These are phyloP conservation scores for Sinodicranocentrus sp. DNA, from an alignment of 2,888 invertebrate species.

Conservation along the genomic window DNA sequence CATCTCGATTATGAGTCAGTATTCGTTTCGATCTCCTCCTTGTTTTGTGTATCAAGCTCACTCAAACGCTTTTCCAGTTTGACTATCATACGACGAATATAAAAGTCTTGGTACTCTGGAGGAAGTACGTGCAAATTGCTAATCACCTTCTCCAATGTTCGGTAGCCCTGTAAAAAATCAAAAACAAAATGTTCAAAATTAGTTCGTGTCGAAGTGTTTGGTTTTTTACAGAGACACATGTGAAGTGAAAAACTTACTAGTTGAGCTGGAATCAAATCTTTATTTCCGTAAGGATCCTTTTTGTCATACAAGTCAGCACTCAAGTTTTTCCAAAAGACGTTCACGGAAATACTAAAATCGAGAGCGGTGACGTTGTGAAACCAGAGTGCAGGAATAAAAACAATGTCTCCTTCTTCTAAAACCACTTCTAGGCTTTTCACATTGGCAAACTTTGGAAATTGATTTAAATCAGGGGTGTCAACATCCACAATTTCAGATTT, in stretches of 20 bases:
- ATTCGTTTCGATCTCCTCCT: not conserved
- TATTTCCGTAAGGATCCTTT: conserved; percentile 81
- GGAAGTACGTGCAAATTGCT: conserved; percentile 79
- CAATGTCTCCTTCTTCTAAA: conserved; percentile 80
- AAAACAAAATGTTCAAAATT: not conserved
- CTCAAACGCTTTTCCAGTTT: conserved; percentile 65
- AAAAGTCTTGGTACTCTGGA: conserved; percentile 80
- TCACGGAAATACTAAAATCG: conserved; percentile 80
- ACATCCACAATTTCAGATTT: conserved; percentile 81
- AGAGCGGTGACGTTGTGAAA: conserved; percentile 81
- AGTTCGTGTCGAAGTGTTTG: too few relatives aligned
- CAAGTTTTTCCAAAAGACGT: conserved; percentile 81
- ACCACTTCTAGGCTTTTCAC: conserved; percentile 78
- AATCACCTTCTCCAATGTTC: conserved; percentile 79
- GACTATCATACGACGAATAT: conserved; percentile 78
- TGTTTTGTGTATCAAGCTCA: conserved; percentile 5
- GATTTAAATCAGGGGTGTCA: conserved; percentile 79
- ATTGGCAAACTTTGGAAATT: conserved; percentile 79
- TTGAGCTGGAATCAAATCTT: conserved; percentile 80
- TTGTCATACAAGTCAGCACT: conserved; percentile 79
- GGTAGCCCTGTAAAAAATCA: conserved; percentile 78
- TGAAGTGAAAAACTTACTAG: conserved; percentile 76
- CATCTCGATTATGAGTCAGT: conserved; percentile 7
- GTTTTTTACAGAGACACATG: not conserved
- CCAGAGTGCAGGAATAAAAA: conserved; percentile 82